Base-by-base conservation (phyloP, 2,797 vertebrate genomes). In the Melanotaenia pygmaea region DNA sequence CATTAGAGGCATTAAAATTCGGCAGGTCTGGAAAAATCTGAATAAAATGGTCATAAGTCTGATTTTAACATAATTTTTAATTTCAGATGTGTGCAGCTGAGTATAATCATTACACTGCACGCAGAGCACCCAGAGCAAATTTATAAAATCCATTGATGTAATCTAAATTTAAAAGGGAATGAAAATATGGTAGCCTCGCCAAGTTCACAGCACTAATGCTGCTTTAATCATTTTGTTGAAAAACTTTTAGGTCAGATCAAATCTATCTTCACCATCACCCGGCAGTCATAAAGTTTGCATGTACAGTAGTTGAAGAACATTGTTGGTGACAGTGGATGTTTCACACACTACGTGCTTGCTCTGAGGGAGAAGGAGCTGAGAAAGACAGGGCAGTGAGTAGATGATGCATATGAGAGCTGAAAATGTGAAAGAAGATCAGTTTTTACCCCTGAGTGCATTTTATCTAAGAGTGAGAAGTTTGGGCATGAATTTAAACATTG, bases 11-110 rank as follows among this genome's bases (percentile, higher is more conserved):
- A 9, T 50, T 50, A 12, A 47, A 47, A 8, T 20, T n/a, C 18
- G 8, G 1, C 6, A 3, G 20, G 2, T 2, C 6, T 72, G 22
- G 11, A n/a, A 1, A 34, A 9, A 67, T 38, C 30, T 64, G 66
- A 3, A 37, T 67, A 28, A 77, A 74, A 75, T 59, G 53, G 20
- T 59, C n/a, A 62, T 51, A 43, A 78, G 53, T 60, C 45, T 20
- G 5, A 43, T 50, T 76, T 78, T 37, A 60, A 53, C n/a, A 45
- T 66, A 35, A 50, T 43, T 54, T 60, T 62, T 66, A 66, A 60
- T 70, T 67, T 32, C 64, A 76, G 59, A 70, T 67, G 47, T 79
- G 53, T 58, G 34, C 43, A 37, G 24, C 45, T 35, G 5, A 82
- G 56, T 56, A 1, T 40, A 61, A 43, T 67, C 61, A 26, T 68